Evolutionary conservation across 92 coral and sea anemone species (phyloP).

Genomic region (Nematostella vectensis): DNA sequence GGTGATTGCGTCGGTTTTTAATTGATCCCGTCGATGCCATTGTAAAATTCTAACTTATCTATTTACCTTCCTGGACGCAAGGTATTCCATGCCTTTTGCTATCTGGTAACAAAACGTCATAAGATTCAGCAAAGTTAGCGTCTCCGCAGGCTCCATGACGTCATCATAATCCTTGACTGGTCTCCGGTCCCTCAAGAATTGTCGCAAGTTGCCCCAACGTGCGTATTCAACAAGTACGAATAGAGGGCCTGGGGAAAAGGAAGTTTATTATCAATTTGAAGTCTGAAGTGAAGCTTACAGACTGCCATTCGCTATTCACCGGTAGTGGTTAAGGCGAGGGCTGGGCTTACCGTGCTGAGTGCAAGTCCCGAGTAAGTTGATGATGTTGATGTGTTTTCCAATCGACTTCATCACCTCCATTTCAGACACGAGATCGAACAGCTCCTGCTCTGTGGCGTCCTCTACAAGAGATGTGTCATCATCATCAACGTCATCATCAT

Average conservation of each 20-base stretch:
- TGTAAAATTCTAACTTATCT: too few species aligned
- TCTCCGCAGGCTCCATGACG: slow-evolving; percentile 31
- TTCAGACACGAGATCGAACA: slow-evolving; percentile 84
- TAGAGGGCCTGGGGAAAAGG: slow-evolving; percentile 53
- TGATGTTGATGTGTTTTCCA: slow-evolving; percentile 84
- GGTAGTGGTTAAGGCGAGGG: too few species aligned
- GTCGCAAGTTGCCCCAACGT: slow-evolving; percentile 61
- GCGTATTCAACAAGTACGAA: slow-evolving; percentile 74
- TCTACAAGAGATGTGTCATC: too few species aligned
- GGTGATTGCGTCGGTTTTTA: too few species aligned
- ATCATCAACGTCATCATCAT: too few species aligned
- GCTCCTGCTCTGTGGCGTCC: slow-evolving; percentile 86
- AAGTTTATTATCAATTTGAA: neutral
- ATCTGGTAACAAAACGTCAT: slow-evolving; percentile 73
- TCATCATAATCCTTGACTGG: slow-evolving; percentile 45
- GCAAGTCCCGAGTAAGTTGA: slow-evolving; percentile 86
- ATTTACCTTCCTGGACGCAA: slow-evolving; percentile 72
- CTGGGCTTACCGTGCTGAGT: slow-evolving; percentile 77
- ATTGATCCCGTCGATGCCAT: too few species aligned
- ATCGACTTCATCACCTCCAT: slow-evolving; percentile 97
- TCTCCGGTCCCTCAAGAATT: slow-evolving; percentile 72
- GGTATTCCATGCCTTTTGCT: slow-evolving; percentile 73
- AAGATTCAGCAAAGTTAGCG: slow-evolving; percentile 46
- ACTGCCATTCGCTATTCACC: too few species aligned
- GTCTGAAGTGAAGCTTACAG: neutral